Percentiles rank a stretch among this genome's conserved stretches.
Conservation (phyloP, 2,888 invertebrate genomes). For the Idaea dimidiata region DNA sequence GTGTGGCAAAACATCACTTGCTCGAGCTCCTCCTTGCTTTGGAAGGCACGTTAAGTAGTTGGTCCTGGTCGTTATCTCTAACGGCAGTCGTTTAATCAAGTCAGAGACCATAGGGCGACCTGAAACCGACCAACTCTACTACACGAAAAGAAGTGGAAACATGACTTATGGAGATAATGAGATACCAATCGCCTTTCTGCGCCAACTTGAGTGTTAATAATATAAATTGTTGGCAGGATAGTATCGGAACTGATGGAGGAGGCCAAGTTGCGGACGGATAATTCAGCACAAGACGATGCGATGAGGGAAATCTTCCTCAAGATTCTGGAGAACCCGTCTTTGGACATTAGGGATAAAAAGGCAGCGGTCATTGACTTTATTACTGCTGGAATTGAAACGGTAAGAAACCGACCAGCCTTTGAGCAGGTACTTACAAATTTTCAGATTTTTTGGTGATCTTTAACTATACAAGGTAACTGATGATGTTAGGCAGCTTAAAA, state of each 20-base stretch:
- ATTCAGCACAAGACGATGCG: slow-evolving; percentile 79
- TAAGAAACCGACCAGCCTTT: slow-evolving; percentile 51
- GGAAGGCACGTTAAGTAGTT: no score
- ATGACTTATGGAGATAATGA: no score
- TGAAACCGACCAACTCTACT: no score
- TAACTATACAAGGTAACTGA: neutral
- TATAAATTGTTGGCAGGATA: slow-evolving; percentile 75
- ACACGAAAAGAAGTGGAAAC: no score
- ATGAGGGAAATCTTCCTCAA: slow-evolving; percentile 88
- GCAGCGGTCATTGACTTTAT: slow-evolving; percentile 93
- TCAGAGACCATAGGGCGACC: no score
- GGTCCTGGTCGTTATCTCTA: no score
- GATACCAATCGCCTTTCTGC: neutral
- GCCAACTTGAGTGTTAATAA: neutral
- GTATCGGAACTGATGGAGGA: slow-evolving; percentile 89
- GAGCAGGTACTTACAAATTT: slow-evolving; percentile 1
- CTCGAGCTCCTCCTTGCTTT: no score
- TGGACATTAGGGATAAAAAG: slow-evolving; percentile 90
- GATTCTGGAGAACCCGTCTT: slow-evolving; percentile 85
- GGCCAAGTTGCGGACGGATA: slow-evolving; percentile 80
- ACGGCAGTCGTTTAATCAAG: no score
- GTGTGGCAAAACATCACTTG: no score
- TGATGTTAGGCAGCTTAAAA: no score
- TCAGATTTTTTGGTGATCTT: slow-evolving; percentile 9
- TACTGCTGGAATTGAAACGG: slow-evolving; percentile 92